phyloP scores from a whole-genome alignment of 2,113 vertebrate genomes.

The Phyllostomus hastatus region DNA sequence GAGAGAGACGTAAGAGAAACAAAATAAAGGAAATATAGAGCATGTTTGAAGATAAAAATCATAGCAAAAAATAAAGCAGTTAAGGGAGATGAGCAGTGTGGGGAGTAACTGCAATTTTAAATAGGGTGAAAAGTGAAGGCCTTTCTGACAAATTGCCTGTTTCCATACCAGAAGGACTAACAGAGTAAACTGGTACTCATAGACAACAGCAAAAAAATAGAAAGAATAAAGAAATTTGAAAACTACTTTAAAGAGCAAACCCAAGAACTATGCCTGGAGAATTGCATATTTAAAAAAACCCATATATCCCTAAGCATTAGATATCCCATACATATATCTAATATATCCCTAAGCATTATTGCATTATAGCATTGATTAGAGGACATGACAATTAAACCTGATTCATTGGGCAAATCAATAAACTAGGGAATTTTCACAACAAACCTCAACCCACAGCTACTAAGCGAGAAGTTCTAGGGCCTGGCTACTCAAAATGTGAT shows the following conservation, averaged over 20 bases:
- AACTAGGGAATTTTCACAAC: neutral
- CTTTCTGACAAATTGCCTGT: neutral
- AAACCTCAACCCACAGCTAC: neutral
- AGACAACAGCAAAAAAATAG: neutral
- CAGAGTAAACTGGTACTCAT: neutral
- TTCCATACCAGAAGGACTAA: neutral
- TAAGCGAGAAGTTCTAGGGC: neutral
- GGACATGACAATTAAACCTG: neutral
- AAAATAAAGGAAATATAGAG: neutral
- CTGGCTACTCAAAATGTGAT: neutral
- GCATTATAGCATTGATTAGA: neutral
- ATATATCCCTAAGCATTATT: neutral
- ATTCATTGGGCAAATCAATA: neutral
- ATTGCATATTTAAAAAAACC: neutral
- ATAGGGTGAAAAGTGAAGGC: neutral
- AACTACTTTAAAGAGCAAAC: neutral
- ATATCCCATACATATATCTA: no score
- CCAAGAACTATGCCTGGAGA: neutral
- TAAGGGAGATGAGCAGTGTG: neutral
- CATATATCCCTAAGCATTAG: neutral
- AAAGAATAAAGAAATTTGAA: neutral
- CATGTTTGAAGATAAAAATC: neutral
- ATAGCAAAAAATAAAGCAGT: neutral
- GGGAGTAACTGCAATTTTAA: neutral
- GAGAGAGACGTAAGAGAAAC: neutral